Conservation (phyloP, 1,140 invertebrate genomes). For the Platyscapa corneri region DNA sequence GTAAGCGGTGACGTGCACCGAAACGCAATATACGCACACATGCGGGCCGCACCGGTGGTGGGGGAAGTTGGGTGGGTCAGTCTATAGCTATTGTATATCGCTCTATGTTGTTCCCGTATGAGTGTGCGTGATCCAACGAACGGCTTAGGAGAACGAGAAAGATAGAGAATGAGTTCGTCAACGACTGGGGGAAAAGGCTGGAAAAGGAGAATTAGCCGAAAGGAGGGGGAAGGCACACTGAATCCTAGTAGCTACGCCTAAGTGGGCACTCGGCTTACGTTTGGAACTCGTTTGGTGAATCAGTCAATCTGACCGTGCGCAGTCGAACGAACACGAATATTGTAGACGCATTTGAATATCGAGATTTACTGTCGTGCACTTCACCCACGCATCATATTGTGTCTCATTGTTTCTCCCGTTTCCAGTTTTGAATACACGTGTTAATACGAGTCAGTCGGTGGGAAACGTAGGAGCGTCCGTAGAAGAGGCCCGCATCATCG, state of each 20-base stretch:
- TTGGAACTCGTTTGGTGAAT: conserved; percentile 56
- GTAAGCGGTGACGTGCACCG: background rate
- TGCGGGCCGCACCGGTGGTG: background rate
- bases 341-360: background rate
- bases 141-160: conserved; percentile 29
- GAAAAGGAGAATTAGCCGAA: background rate
- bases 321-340: background rate
- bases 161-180: conserved; percentile 36
- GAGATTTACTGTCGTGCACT: too few relatives aligned
- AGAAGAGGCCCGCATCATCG: too few relatives aligned
- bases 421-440: too few relatives aligned
- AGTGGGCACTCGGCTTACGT: background rate
- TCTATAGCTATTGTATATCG: too few relatives aligned
- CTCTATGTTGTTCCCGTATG: too few relatives aligned
- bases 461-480: too few relatives aligned
- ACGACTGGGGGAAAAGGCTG: too few relatives aligned
- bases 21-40: too few relatives aligned
- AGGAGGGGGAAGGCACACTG: conserved; percentile 49
- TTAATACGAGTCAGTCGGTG: too few relatives aligned
- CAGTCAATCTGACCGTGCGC: conserved; percentile 69
- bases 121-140: background rate
- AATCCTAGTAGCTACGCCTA: conserved; percentile 61
- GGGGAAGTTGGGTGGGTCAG: background rate
- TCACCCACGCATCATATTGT: too few relatives aligned
- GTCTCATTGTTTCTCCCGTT: too few relatives aligned